These are phyloP conservation scores for Ecliptopera silaceata DNA, from an alignment of 2,888 invertebrate species.

Conservation along the genomic window DNA sequence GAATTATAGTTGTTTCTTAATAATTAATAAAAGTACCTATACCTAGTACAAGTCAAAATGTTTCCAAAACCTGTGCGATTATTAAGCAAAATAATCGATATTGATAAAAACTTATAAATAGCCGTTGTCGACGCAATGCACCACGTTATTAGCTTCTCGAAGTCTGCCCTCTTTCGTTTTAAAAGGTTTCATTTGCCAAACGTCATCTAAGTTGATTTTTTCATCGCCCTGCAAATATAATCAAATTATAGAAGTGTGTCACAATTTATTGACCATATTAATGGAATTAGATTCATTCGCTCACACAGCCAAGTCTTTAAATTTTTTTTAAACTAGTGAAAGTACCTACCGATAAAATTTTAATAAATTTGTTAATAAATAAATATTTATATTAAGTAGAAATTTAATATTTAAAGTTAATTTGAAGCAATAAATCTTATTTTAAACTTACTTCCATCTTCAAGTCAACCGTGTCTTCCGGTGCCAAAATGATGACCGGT, in stretches of 20 bases:
- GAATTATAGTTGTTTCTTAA: no score
- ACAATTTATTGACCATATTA: no score
- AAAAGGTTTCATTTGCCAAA: constrained; percentile 85
- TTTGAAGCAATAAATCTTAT: neutral
- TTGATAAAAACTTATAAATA: constrained; percentile 71
- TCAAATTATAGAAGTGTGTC: neutral
- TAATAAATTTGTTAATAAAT: neutral
- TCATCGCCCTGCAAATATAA: constrained; percentile 74
- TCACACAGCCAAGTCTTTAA: no score
- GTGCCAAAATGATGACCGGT: constrained; percentile 80
- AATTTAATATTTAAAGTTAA: no score
- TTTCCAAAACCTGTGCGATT: no score
- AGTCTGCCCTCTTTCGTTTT: constrained; percentile 82
- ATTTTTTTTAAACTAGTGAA: no score
- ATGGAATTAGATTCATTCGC: no score
- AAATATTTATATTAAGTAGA: no score
- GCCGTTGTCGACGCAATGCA: constrained; percentile 85
- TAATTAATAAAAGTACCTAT: no score
- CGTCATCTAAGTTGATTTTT: constrained; percentile 82
- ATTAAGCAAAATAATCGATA: no score
- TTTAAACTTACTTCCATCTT: constrained; percentile 37
- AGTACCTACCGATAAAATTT: no score
- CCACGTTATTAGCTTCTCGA: constrained; percentile 85
- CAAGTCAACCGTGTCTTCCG: constrained; percentile 82
- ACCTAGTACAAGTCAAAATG: no score